Conservation (phyloP, 2,888 invertebrate species). For the Deroplatys truncata region DNA sequence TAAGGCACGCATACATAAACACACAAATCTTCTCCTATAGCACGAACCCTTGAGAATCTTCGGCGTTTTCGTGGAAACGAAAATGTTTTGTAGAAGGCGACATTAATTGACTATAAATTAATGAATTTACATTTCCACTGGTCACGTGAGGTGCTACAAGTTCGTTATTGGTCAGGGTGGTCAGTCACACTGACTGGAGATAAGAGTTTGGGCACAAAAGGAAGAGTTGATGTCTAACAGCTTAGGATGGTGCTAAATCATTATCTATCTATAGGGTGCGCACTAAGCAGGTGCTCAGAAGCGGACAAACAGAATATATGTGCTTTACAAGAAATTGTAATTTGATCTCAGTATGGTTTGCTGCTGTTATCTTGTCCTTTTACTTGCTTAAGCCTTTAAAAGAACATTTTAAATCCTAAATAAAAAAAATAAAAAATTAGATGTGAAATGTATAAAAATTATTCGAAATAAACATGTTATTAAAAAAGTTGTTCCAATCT, state of each 20-base stretch:
- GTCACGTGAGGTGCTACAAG: background rate
- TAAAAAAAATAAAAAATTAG: too few species aligned
- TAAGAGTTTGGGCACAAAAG: background rate
- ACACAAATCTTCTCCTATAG: background rate
- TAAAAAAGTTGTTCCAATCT: too few species aligned
- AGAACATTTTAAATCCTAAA: too few species aligned
- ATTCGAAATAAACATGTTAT: too few species aligned
- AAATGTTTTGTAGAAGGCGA: background rate
- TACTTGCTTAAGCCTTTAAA: too few species aligned
- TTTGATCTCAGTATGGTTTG: too few species aligned
- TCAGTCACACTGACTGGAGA: background rate
- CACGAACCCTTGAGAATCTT: background rate
- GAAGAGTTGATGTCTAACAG: background rate
- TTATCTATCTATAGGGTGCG: background rate
- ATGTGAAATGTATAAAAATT: too few species aligned
- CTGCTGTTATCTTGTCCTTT: too few species aligned
- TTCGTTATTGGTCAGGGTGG: background rate
- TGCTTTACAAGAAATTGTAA: too few species aligned
- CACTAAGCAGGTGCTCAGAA: background rate
- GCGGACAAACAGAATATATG: too few species aligned
- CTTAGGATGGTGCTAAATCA: background rate
- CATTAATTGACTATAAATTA: background rate
- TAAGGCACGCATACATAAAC: background rate
- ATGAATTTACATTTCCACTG: background rate
- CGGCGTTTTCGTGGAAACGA: background rate